Evolutionary conservation across 2,888 invertebrate genomes (phyloP).

Genomic region (Cantharis rustica): DNA sequence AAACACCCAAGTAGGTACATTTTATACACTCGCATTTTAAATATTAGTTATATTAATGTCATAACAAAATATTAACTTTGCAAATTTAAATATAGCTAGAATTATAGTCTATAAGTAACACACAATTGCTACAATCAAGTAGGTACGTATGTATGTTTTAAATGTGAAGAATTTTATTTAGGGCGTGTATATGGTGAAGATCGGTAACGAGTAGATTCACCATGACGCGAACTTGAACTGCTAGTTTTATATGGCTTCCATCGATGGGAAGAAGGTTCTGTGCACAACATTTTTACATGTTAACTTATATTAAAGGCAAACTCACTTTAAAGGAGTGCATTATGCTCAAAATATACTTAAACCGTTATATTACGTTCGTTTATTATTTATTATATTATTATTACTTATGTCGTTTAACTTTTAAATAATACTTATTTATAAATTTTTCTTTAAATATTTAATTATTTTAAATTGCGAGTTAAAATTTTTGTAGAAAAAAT

Average conservation of each 20-base stretch:
- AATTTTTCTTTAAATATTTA: neutral
- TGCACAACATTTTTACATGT: conserved; percentile 42
- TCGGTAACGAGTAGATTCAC: conserved; percentile 61
- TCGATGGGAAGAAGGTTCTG: conserved; percentile 61
- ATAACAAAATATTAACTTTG: neutral
- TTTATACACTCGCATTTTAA: neutral
- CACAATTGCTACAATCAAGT: neutral
- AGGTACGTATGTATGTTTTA: neutral
- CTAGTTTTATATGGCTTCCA: conserved; percentile 64
- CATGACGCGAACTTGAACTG: conserved; percentile 57
- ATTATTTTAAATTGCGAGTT: neutral
- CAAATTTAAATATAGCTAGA: neutral
- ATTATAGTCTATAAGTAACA: neutral
- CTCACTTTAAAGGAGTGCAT: conserved; percentile 1
- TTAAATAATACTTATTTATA: neutral
- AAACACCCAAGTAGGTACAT: neutral
- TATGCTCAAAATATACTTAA: conserved; percentile 19
- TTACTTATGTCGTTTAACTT: neutral
- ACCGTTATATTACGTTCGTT: neutral
- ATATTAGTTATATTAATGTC: neutral
- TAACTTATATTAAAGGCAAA: conserved; percentile 12
- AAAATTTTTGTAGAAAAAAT: neutral
- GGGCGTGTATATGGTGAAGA: conserved; percentile 64
- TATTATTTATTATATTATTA: neutral
- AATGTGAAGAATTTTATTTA: conserved; percentile 53